Evolutionary conservation across 2,113 vertebrate species (phyloP), one percentile per base, ranked within the genome.

Genomic region (Neofelis nebulosa): DNA sequence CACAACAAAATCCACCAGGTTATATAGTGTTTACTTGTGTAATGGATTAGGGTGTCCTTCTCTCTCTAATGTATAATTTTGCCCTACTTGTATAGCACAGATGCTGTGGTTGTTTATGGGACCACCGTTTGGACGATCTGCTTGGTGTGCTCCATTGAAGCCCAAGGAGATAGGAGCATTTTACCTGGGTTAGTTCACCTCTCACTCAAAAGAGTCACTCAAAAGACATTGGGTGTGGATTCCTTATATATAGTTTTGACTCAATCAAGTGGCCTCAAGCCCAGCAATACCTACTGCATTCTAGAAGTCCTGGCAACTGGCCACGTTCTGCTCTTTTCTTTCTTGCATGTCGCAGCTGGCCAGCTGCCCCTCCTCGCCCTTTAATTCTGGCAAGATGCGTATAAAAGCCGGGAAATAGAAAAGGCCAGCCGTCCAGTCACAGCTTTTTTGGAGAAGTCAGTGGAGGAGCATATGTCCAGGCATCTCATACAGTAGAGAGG

Each of bases 391-490:
- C 14, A 38, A 90, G 38, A 61, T 9, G 13, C 33, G 15, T 79
- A 13, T 19, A 31, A 66, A 94, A 79, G 5, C 4, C 2, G 11
- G 36, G 10, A 38, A 5, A 36, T 25, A 31, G 65, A 36, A 36
- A 89, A 4, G 16, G 31, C 50, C 68, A 50, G 29, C 3, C 3
- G n/a, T 65, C 48, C 55, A 68, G 33, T 65, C 41, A 23, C 14
- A 65, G 68, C 25, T 74, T 18, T 18, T 52, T 23, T 50, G 79
- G 73, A 73, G 80, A 86, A 45, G 33, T 79, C 66, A 89, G 0
- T 6, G 11, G 1, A 65, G 45, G 14, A 83, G 7, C 16, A 1
- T 7, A 5, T 0, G 13, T 45, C 27, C 7, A 25, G 23, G 31
- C 3, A 13, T 50, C 15, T 80, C 13, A 31, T 27, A 41, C 61